Evolutionary conservation across 2,888 invertebrate genomes (phyloP).

Genomic region (Scaptomyza polygonia): DNA sequence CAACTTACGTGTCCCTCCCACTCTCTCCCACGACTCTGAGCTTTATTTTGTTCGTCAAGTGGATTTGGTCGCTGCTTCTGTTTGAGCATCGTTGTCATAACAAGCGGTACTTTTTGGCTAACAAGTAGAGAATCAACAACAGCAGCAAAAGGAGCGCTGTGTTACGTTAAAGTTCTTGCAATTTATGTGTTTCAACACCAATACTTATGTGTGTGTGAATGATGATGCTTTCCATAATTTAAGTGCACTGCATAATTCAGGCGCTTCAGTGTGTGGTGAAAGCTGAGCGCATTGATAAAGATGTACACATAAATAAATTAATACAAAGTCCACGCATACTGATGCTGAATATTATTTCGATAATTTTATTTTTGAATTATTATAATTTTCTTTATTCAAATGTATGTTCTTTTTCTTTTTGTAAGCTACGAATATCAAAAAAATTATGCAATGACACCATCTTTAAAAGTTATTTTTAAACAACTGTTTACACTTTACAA

Average conservation of each 20-base stretch:
- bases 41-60: conserved; percentile 53
- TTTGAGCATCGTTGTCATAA: conserved; percentile 50
- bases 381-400: not conserved
- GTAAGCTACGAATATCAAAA: not conserved
- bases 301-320: conserved; percentile 23
- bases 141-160: conserved; percentile 13
- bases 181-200: conserved; percentile 32
- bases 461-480: not conserved
- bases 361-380: not conserved
- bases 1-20: conserved; percentile 42
- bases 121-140: conserved; percentile 42
- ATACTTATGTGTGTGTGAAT: conserved; percentile 6
- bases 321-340: conserved; percentile 1
- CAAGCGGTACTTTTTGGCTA: conserved; percentile 58
- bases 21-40: conserved; percentile 30
- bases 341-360: not conserved
- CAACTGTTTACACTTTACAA: too few relatives aligned
- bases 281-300: conserved; percentile 28
- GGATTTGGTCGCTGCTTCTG: conserved; percentile 31
- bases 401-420: not conserved
- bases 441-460: not conserved
- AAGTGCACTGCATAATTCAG: conserved; percentile 44
- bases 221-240: conserved; percentile 21
- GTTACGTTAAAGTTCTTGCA: conserved; percentile 39
- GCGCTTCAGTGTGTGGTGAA: conserved; percentile 11